A percentile compares a stretch with the other conserved stretches of the same genome.
These are phyloP conservation scores for Drosophila biarmipes DNA, from an alignment of 1,140 invertebrate species.

Conservation along the genomic window DNA sequence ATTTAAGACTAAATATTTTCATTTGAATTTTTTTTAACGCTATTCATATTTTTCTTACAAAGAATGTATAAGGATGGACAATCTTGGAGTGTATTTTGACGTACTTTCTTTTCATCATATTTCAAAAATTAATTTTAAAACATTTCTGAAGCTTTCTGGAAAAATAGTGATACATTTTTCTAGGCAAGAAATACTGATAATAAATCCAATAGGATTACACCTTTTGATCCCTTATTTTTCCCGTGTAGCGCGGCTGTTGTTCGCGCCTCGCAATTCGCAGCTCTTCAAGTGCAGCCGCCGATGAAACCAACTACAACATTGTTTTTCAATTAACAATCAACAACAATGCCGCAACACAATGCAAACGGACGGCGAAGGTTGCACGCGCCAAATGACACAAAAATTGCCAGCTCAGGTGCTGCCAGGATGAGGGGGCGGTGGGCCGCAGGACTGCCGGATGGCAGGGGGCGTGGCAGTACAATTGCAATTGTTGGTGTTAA, in stretches of 20 bases:
- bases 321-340: slow-evolving; percentile 83
- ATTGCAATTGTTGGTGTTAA: slow-evolving; percentile 80
- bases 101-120: no score
- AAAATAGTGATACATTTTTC: no score
- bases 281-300: slow-evolving; percentile 70
- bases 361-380: slow-evolving; percentile 61
- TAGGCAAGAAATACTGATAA: no score
- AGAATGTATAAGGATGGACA: no score
- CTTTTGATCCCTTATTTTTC: background rate
- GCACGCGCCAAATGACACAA: slow-evolving; percentile 71
- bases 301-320: slow-evolving; percentile 70
- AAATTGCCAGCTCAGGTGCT: slow-evolving; percentile 72
- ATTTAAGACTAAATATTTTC: no score
- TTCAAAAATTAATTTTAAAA: no score
- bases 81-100: no score
- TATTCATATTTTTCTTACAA: no score
- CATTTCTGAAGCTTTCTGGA: no score
- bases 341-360: slow-evolving; percentile 73
- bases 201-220: background rate
- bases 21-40: no score
- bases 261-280: slow-evolving; percentile 63
- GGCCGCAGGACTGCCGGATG: background rate
- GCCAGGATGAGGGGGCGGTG: slow-evolving; percentile 4
- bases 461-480: slow-evolving; percentile 27
- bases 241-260: slow-evolving; percentile 30